Evolutionary conservation across 2,888 invertebrate genomes (phyloP).

Genomic region (Caenorhabditis wallacei): DNA sequence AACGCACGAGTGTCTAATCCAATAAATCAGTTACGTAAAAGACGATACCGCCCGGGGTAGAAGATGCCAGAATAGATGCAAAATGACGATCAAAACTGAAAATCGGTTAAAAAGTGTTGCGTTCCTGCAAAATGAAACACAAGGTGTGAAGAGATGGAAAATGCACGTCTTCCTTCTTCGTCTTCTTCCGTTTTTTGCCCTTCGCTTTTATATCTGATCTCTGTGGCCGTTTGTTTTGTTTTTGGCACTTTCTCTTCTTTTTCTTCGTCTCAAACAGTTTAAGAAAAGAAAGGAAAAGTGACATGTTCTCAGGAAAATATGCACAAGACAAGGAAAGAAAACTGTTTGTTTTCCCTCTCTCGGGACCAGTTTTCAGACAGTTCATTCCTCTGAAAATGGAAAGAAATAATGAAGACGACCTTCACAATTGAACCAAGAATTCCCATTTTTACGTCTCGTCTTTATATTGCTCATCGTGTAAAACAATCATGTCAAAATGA

Average conservation of each 20-base stretch:
- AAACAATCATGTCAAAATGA: constrained; percentile 9
- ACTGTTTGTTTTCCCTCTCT: constrained; percentile 31
- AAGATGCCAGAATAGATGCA: constrained; percentile 10
- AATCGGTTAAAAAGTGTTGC: constrained; percentile 48
- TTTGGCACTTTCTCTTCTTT: constrained; percentile 46
- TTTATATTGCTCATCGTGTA: not conserved
- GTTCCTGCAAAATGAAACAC: constrained; percentile 25
- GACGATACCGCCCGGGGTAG: constrained; percentile 24
- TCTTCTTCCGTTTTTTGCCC: constrained; percentile 21
- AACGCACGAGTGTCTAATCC: constrained; percentile 46
- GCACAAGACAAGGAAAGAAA: constrained; percentile 11
- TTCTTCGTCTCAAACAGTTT: constrained; percentile 46
- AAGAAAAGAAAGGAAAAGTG: constrained; percentile 20
- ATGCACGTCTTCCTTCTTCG: constrained; percentile 8
- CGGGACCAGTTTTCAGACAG: constrained; percentile 27
- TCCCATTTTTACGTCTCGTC: not conserved
- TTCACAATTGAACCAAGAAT: too few relatives aligned
- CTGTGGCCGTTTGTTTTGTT: constrained; percentile 39
- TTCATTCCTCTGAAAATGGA: not conserved
- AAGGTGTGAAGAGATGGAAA: constrained; percentile 14
- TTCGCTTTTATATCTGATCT: constrained; percentile 57
- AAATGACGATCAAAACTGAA: constrained; percentile 49
- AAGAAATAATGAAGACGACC: not conserved
- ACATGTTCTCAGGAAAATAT: not conserved
- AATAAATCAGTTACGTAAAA: constrained; percentile 58